Percentiles rank a stretch among this genome's conserved stretches.
Evolutionary conservation across 2,113 vertebrate genomes (phyloP).

Genomic region (Megaleporinus macrocephalus): DNA sequence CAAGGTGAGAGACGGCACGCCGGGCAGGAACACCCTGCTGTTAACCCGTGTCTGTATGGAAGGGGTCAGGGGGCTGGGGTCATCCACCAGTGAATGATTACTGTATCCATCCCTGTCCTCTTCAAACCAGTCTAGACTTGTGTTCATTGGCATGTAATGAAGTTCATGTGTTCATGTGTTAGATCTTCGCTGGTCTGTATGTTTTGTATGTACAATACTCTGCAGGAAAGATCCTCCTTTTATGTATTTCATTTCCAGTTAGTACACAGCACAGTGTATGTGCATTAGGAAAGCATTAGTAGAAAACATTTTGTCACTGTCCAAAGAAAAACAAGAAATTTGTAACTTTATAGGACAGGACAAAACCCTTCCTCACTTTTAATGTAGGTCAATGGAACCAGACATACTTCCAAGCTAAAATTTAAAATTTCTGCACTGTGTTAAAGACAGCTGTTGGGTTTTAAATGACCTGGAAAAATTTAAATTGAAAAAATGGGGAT

Average conservation of each 20-base stretch:
- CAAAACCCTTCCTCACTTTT: too few species aligned
- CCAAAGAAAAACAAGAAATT: too few species aligned
- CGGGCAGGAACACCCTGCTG: slow-evolving; percentile 4
- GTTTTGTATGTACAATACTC: neutral
- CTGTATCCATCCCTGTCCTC: slow-evolving; percentile 32
- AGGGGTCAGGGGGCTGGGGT: neutral
- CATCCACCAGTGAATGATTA: slow-evolving; percentile 33
- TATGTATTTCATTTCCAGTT: neutral
- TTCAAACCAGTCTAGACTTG: slow-evolving; percentile 35
- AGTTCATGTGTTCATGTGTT: neutral
- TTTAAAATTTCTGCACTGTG: too few species aligned
- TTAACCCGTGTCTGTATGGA: slow-evolving; percentile 24
- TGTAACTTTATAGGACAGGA: too few species aligned
- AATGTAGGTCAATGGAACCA: too few species aligned
- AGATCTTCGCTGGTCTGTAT: neutral
- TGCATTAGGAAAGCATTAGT: too few species aligned
- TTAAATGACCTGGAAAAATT: neutral
- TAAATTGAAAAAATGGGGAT: too few species aligned
- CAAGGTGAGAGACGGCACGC: slow-evolving; percentile 81
- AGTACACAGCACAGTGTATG: too few species aligned
- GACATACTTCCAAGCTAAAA: too few species aligned
- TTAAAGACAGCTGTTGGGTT: too few species aligned
- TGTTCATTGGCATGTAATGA: neutral
- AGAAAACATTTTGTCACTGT: too few species aligned
- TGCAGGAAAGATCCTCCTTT: neutral